Evolutionary conservation across 2,888 invertebrate species (phyloP), one percentile per base, ranked within the genome.

Genomic region (Sesia apiformis): DNA sequence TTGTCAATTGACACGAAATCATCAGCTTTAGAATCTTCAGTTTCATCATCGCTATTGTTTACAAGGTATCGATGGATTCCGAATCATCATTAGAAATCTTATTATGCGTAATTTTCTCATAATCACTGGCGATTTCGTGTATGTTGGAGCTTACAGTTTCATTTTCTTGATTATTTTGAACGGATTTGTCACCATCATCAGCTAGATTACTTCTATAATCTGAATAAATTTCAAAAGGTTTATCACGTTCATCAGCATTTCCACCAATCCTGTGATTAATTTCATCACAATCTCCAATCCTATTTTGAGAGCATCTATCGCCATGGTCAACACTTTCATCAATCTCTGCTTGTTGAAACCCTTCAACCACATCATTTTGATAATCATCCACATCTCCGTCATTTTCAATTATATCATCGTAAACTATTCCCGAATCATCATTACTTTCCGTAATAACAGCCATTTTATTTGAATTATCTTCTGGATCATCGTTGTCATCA

Each of bases 351-450:
- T 52, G 54, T 50, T 58, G 51, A 23, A 23, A 23, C 23, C 23
- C 23, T 23, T 23, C 23, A 23, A 23, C 23, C 23, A 23, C 23
- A 23, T 23, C 23, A 23, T 23, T 23, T 23, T 23, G 23, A 39
- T 57, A 53, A 49, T 39, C 54, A 4, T 55, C 49, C 4, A 54
- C 56, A 52, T 52, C 49, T 3, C 6, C 8, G 51, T 52, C 49
- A 40, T 5, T 39, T 42, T 50, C 53, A 23, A 23, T 23, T 2
- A 23, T 23, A 38, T 54, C 52, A 49, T 52, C 39, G 52, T 74
- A 69, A 6, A 58, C 67, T 6, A 66, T 58, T 1, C 67, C 72
- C 2, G 68, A 69, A 61, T 72, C 71, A 51, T 72, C 57, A 54
- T 23, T 52, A 39, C 4, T 52, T 43, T 51, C 55, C 49, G 4